These are phyloP conservation scores for Stomatorhinus ivindoensis DNA, from an alignment of 2,113 vertebrate species.

Conservation along the genomic window DNA sequence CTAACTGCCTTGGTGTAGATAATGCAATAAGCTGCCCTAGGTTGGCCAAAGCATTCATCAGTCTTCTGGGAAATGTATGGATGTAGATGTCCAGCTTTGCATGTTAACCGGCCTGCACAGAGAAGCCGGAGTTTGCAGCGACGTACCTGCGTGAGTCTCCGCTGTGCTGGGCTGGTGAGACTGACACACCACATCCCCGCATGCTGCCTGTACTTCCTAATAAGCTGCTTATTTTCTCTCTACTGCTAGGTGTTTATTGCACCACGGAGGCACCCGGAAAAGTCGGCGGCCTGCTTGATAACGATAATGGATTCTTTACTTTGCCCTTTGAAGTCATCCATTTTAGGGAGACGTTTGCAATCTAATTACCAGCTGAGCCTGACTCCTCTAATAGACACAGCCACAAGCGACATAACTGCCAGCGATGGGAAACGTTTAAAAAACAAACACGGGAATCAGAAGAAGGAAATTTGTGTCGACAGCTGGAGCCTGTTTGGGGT, in stretches of 20 bases:
- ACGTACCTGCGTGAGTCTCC: not conserved
- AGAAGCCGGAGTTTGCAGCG: not conserved
- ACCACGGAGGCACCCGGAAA: slow-evolving; percentile 35
- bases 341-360: slow-evolving; percentile 54
- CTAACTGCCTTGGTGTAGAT: not conserved
- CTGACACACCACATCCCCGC: not conserved
- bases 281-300: slow-evolving; percentile 45
- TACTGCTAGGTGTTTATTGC: slow-evolving; percentile 26
- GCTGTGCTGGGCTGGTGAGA: not conserved
- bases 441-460: slow-evolving; percentile 11
- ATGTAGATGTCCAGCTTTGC: not conserved
- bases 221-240: not conserved
- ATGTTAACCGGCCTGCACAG: not conserved
- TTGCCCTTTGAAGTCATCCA: slow-evolving; percentile 52
- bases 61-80: not conserved
- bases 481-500: slow-evolving; percentile 49
- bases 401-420: not conserved
- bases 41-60: not conserved
- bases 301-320: slow-evolving; percentile 46
- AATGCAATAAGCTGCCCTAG: not conserved
- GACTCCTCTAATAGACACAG: slow-evolving; percentile 29
- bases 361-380: slow-evolving; percentile 47
- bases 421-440: slow-evolving; percentile 15
- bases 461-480: slow-evolving; percentile 46
- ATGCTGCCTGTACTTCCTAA: not conserved